phyloP scores from a whole-genome alignment of 64 coral and sea anemone genomes.

The Trachythela sp. region DNA sequence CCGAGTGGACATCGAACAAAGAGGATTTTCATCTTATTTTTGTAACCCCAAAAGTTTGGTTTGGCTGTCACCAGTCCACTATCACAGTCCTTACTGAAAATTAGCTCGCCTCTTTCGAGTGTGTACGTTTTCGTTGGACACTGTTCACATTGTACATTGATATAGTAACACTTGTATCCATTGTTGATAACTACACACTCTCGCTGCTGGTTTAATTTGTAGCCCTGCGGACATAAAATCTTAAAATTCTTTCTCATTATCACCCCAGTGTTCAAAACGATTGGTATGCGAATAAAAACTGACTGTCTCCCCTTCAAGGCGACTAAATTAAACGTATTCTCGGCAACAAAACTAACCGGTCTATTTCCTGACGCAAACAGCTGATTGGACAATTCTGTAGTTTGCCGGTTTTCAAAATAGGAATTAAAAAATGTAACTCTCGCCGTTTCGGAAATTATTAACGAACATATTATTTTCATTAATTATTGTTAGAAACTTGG shows the following conservation, averaged over 20 bases:
- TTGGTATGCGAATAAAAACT: background rate
- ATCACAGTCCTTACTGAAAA: too few species aligned
- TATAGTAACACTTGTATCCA: too few species aligned
- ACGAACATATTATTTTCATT: background rate
- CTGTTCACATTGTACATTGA: too few species aligned
- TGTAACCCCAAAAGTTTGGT: too few species aligned
- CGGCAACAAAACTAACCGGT: background rate
- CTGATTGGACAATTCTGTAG: background rate
- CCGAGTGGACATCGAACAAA: too few species aligned
- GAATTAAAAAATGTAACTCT: background rate
- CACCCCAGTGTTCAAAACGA: background rate
- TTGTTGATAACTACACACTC: background rate
- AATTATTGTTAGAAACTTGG: background rate
- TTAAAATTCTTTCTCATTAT: background rate
- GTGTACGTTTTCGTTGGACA: too few species aligned
- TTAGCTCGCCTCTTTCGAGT: too few species aligned
- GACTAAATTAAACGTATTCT: background rate
- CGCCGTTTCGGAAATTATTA: background rate
- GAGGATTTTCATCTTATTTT: too few species aligned
- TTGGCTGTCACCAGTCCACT: too few species aligned
- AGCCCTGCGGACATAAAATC: background rate
- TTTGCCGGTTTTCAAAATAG: slow-evolving; percentile 1
- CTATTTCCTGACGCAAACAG: background rate
- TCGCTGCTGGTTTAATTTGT: background rate
- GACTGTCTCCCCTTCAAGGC: background rate